phyloP scores from a whole-genome alignment of 2,888 invertebrate species.

The Tyria jacobaeae region DNA sequence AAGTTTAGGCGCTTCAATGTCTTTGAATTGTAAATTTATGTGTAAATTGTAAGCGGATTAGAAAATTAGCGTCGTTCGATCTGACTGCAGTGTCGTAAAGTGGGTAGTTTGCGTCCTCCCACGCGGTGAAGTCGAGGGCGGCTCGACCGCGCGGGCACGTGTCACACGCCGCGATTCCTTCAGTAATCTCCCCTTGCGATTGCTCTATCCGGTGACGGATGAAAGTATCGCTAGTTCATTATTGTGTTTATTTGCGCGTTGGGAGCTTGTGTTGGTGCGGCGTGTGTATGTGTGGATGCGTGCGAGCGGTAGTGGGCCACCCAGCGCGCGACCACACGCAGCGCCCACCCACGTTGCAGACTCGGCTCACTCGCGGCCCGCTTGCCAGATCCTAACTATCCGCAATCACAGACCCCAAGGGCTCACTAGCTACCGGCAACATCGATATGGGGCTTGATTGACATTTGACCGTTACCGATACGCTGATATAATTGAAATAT shows the following conservation, averaged over 20 bases:
- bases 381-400: conserved; percentile 44
- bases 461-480: conserved; percentile 68
- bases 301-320: conserved; percentile 79
- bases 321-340: conserved; percentile 85
- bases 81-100: conserved; percentile 54
- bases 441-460: conserved; percentile 63
- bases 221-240: conserved; percentile 85
- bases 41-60: conserved; percentile 64
- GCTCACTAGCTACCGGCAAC: conserved; percentile 45
- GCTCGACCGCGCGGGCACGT: conserved; percentile 55
- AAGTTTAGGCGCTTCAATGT: conserved; percentile 43
- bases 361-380: conserved; percentile 76
- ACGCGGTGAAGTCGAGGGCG: conserved; percentile 30
- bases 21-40: conserved; percentile 53
- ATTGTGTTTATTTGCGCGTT: conserved; percentile 85
- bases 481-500: conserved; percentile 59
- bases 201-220: conserved; percentile 85
- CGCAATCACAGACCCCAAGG: conserved; percentile 42
- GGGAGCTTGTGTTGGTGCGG: conserved; percentile 74
- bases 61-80: conserved; percentile 64
- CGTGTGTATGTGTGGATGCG: conserved; percentile 75
- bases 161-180: conserved; percentile 75
- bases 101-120: conserved; percentile 56
- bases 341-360: conserved; percentile 84
- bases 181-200: conserved; percentile 79